Conservation (phyloP, 2,888 invertebrate species). For the Chloroclystis v-ata region DNA sequence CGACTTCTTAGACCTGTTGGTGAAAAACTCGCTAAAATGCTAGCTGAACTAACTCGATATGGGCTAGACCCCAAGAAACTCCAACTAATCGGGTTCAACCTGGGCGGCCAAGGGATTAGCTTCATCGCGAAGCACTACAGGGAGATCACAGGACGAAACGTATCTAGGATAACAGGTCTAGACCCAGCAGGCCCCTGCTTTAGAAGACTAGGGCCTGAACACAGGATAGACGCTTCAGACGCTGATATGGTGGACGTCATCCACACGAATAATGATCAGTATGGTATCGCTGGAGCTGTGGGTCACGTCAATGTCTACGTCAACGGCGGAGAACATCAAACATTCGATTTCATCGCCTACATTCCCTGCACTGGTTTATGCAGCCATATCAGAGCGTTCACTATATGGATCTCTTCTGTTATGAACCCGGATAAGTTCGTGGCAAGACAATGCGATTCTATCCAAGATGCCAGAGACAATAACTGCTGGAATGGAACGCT, state of each 20-base stretch:
- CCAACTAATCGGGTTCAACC: constrained; percentile 29
- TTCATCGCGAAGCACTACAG: constrained; percentile 31
- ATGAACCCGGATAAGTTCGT: constrained; percentile 31
- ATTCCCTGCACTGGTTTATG: constrained; percentile 29
- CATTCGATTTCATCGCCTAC: constrained; percentile 17
- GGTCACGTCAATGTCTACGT: constrained; percentile 38
- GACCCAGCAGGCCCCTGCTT: constrained; percentile 36
- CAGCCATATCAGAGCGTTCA: constrained; percentile 27
- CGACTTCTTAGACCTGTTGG: constrained; percentile 29
- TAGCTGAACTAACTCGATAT: constrained; percentile 22
- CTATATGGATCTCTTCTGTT: constrained; percentile 34
- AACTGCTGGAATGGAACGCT: constrained; percentile 33
- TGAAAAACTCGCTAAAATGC: constrained; percentile 28
- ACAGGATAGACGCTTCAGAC: constrained; percentile 31
- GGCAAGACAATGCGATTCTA: constrained; percentile 32
- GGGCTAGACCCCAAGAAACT: constrained; percentile 31
- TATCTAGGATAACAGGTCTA: constrained; percentile 28
- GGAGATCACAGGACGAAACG: constrained; percentile 29
- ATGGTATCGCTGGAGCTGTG: constrained; percentile 30
- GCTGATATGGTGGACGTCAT: constrained; percentile 33
- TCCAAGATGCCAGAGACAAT: constrained; percentile 31
- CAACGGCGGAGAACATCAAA: constrained; percentile 38
- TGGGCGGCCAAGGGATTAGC: constrained; percentile 32
- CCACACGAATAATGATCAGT: constrained; percentile 31
- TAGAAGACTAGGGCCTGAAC: constrained; percentile 28